Base-by-base conservation (phyloP, 1,140 invertebrate species). In the Drosophila nigrodunni region DNA sequence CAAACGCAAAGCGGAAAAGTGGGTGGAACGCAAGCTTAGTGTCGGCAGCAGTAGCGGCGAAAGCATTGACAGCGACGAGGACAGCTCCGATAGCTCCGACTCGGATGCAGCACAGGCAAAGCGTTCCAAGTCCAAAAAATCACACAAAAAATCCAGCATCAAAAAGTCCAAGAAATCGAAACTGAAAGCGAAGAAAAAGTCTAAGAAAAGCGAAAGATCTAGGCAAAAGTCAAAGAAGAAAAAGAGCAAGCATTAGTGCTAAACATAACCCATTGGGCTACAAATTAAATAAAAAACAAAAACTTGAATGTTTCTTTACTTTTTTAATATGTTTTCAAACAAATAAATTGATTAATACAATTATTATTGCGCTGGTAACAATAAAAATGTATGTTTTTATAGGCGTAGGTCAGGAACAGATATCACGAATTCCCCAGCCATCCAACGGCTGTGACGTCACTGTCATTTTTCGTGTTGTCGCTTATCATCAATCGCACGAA, bases 151-250 rank as follows among this genome's bases (percentile, higher is more conserved):
- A 13, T 60, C 60, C 13, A 71, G 69, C 18, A 68, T 76, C 3
- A 91, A 91, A 47, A 91, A 87, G 52, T 71, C 80, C 2, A 89
- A 82, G 49, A 80, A 83, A 66, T 68, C 82, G 0, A 81, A 88
- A 37, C 44, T 73, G 8, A 88, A 88, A 13, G 34, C 58, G 0
- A 88, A 92, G 70, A 90, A 91, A 69, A 92, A 91, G 54, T 82
- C 91, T 1, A 91, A 88, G 21, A 92, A 91, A 71, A 75, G 74
- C 30, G 92, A 89, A 2, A 80, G 72, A 64, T 60, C 77, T n/a
- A 77, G 68, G 37, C 74, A 77, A 41, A 89, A 89, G 13, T 11
- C 68, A 1, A 89, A 90, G 25, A 90, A 90, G 11, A 86, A 79
- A 59, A 90, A 90, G n/a, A 79, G 60, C 21, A 82, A 79, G 44